Conservation (phyloP, 2,797 vertebrate species). For the Alosa sapidissima region DNA sequence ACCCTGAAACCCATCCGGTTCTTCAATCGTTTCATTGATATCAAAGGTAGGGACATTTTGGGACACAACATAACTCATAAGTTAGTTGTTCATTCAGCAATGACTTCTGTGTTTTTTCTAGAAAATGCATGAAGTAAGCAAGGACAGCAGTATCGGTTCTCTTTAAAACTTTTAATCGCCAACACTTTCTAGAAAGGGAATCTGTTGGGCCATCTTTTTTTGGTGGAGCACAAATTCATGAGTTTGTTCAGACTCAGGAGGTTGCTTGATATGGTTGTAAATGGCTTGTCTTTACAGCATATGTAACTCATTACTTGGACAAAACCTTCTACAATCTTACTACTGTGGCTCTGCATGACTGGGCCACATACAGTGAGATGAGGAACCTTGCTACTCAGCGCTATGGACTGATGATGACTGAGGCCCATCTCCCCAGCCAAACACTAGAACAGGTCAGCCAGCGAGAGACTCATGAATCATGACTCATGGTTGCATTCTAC, state of each 20-base stretch:
- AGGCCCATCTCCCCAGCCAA: slow-evolving; percentile 97
- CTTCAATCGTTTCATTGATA: slow-evolving; percentile 96
- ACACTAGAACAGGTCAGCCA: slow-evolving; percentile 91
- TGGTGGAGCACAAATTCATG: too few species aligned
- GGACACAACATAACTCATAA: too few species aligned
- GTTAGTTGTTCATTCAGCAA: too few species aligned
- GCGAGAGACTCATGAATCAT: rapidly evolving
- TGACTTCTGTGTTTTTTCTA: too few species aligned
- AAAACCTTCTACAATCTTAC: slow-evolving; percentile 99
- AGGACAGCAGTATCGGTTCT: too few species aligned
- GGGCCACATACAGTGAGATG: slow-evolving; percentile 99
- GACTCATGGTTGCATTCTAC: not conserved
- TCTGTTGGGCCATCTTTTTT: too few species aligned
- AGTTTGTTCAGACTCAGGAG: not conserved
- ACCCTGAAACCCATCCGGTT: slow-evolving; percentile 94
- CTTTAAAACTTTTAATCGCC: too few species aligned
- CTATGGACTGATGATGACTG: slow-evolving; percentile 93
- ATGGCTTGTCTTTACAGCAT: slow-evolving; percentile 67
- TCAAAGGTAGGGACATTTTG: slow-evolving; percentile 83
- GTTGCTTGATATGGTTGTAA: not conserved
- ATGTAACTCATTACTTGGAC: slow-evolving; percentile 97
- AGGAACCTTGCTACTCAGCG: slow-evolving; percentile 94
- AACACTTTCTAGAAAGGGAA: too few species aligned
- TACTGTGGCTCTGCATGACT: slow-evolving; percentile 96
- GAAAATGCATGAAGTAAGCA: too few species aligned